phyloP scores from a whole-genome alignment of 2,888 invertebrate genomes.

The Odiellus spinosus region DNA sequence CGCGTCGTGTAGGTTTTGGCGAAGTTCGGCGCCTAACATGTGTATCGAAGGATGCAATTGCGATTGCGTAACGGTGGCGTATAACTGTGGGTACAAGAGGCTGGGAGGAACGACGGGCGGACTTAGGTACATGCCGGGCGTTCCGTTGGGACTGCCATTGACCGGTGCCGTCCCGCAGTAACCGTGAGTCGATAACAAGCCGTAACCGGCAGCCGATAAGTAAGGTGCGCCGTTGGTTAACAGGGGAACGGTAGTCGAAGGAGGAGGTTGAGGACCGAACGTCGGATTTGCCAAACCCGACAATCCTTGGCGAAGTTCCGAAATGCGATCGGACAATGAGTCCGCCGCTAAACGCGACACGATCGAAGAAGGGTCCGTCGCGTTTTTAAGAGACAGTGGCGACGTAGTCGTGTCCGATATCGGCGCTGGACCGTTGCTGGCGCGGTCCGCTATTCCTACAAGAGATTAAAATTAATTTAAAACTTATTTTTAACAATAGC shows the following conservation, averaged over 20 bases:
- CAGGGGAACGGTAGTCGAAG: slow-evolving; percentile 15
- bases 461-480: too few relatives aligned
- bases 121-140: slow-evolving; percentile 21
- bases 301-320: slow-evolving; percentile 16
- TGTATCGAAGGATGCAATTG: slow-evolving; percentile 23
- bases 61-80: slow-evolving; percentile 23
- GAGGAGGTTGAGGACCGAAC: slow-evolving; percentile 10
- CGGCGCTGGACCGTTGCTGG: too few relatives aligned
- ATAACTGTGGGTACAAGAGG: slow-evolving; percentile 29
- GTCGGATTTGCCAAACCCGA: slow-evolving; percentile 5
- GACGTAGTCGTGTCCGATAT: too few relatives aligned
- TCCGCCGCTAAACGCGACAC: too few relatives aligned
- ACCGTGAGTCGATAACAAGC: slow-evolving; percentile 17
- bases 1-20: not conserved
- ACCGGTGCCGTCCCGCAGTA: slow-evolving; percentile 8
- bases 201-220: slow-evolving; percentile 15
- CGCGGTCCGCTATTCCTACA: too few relatives aligned
- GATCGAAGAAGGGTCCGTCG: too few relatives aligned
- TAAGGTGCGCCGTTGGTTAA: slow-evolving; percentile 11
- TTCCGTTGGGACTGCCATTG: slow-evolving; percentile 21
- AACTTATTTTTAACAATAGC: too few relatives aligned
- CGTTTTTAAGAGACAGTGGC: too few relatives aligned
- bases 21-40: slow-evolving; percentile 15
- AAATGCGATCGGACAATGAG: slow-evolving; percentile 10
- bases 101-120: slow-evolving; percentile 25